phyloP scores from a whole-genome alignment of 2,797 vertebrate genomes.

The Lithobates pipiens region DNA sequence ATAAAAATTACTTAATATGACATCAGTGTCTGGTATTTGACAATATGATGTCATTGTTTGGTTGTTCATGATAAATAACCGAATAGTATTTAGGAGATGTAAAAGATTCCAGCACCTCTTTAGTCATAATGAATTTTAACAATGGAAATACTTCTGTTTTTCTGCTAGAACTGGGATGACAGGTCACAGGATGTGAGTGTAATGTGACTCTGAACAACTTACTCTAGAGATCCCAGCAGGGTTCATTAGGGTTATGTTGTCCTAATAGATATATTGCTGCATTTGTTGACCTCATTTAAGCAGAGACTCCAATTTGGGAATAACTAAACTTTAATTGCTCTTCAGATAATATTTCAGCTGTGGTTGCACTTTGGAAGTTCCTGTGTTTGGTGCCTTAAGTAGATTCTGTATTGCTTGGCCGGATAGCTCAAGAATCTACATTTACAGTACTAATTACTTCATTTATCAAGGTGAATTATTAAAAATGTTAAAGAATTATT shows the following conservation, averaged over 20 bases:
- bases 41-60: neutral
- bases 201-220: slow-evolving; percentile 48
- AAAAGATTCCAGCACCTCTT: slow-evolving; percentile 18
- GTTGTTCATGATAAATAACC: neutral
- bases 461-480: slow-evolving; percentile 33
- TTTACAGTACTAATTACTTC: neutral
- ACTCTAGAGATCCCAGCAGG: slow-evolving; percentile 39
- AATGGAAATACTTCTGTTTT: slow-evolving; percentile 18
- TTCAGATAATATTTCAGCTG: slow-evolving; percentile 53
- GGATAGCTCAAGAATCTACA: slow-evolving; percentile 23
- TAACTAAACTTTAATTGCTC: slow-evolving; percentile 56
- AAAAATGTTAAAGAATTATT: slow-evolving; percentile 14
- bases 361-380: slow-evolving; percentile 37
- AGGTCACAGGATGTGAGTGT: slow-evolving; percentile 48
- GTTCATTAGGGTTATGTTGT: slow-evolving; percentile 58
- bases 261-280: slow-evolving; percentile 50
- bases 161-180: slow-evolving; percentile 17
- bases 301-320: slow-evolving; percentile 36
- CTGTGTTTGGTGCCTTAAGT: slow-evolving; percentile 18
- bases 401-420: slow-evolving; percentile 33
- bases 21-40: neutral
- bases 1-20: neutral
- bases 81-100: neutral
- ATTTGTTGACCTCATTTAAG: slow-evolving; percentile 54
- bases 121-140: slow-evolving; percentile 8